Base-by-base conservation (phyloP, 2,113 vertebrate species). In the Anarrhichthys ocellatus region DNA sequence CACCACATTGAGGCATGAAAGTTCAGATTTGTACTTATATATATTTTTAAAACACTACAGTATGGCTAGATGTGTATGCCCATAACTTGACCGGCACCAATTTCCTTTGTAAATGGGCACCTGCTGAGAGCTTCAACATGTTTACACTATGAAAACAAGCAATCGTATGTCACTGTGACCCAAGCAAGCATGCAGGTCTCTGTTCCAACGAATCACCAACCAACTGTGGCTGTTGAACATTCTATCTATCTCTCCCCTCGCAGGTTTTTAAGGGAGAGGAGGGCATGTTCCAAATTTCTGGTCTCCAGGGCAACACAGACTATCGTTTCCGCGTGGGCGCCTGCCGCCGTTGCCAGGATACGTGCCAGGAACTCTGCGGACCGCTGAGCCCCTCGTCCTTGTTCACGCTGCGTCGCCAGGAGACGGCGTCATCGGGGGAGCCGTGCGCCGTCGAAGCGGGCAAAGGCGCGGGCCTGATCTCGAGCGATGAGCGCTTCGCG, bases 221-320 rank as follows among this genome's bases (percentile, higher is more conserved):
- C 22, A 36, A 38, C 58, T 38, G 44, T 64, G 9, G 2, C 46
- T 11, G 1, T 6, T 76, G 59, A 86, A 74, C 44, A 63, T 40
- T 40, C 8, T 14, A 6, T 38, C n/a, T 67, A 13, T 71, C n/a
- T 56, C 4, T 38, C 52, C 38, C 17, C 67, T 72, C 38, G 4
- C 90, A 99, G 98, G 96, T 99, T 58, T 99, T 98, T 93, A 99
- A 99, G 91, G 98, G 98, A 93, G 97, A 99, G 79, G 97, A 99
- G 52, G 95, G 94, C 36, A 87, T 91, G 27, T 99, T 98, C 96
- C 97, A 98, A 64, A 96, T 98, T 94, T 96, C 96, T 86, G 97
- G 97, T 91, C 96, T 99, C 83, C 98, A 99, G 94, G 91, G 90
- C 90, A 99, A 98, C 96, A 97, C 95, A 20, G 98, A 99, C 94